Base-by-base conservation (phyloP, 2,888 invertebrate genomes). In the Bugula neritina region DNA sequence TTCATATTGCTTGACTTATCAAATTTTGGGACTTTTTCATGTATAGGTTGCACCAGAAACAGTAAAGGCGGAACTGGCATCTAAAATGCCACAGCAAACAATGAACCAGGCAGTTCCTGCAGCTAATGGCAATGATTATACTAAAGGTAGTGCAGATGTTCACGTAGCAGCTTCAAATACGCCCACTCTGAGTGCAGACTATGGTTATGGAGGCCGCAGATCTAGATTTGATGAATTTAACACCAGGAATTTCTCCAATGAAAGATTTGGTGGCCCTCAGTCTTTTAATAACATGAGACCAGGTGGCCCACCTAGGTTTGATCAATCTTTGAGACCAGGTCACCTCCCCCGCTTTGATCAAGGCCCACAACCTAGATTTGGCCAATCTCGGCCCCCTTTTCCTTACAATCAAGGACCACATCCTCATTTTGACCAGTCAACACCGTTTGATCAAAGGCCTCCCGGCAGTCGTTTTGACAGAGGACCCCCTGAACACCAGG, bases 121-220 rank as follows among this genome's bases (percentile, higher is more conserved):
- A 10, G 43, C 43, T 17, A 43, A 43, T 43, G 43, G 43, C 17
- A 43, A 17, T 43, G 43, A 17, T 3, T 43, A 10, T 43, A 10
- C 43, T 17, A 43, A 43, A 43, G 43, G 5, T 43, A 17, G 43
- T 43, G 43, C 43, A 43, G 43, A 43, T 17, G 43, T 17, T 10
- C 43, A 5, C 43, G 17, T 43, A 17, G 43, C 43, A 43, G 27
- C 63, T 10, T 27, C 63, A 63, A 3, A 27, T 13, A 2, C 63
- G 3, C 63, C 27, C 13, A n/a, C 63, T 13, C 29, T 35, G 29
- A 31, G 23, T 34, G 57, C 27, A 91, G 91, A 55, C 89, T 90
- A 1, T 80, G 81, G 35, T 77, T 78, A 63, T 77, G 79, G 78
- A 58, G 75, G 72, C 35, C 76, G 76, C 5, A 73, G 76, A 13